These are phyloP conservation scores for Calidris pugnax DNA, from an alignment of 2,113 vertebrate genomes.

Conservation along the genomic window DNA sequence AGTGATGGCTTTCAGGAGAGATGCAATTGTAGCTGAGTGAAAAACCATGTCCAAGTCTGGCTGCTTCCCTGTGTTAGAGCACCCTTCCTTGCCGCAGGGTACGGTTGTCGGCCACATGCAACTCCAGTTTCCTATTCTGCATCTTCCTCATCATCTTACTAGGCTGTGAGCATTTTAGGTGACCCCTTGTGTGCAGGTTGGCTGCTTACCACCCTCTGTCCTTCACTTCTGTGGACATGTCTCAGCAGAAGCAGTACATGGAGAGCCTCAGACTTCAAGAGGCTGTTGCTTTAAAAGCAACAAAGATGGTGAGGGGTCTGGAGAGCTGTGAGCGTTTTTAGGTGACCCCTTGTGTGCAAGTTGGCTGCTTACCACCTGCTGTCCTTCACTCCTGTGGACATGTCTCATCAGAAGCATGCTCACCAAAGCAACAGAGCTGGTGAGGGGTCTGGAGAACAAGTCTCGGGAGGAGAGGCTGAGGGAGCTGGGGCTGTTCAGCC, in stretches of 20 bases:
- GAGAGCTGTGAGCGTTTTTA: not conserved
- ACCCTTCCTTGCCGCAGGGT: not conserved
- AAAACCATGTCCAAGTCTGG: fast-evolving
- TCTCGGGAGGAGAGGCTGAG: no score
- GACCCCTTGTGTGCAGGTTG: not conserved
- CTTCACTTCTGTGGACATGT: not conserved
- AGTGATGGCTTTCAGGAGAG: not conserved
- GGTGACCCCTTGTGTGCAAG: not conserved
- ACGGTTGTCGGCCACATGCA: not conserved
- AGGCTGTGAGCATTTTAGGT: not conserved
- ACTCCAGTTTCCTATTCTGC: not conserved
- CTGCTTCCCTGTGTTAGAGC: not conserved
- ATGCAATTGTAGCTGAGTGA: not conserved
- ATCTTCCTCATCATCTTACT: not conserved
- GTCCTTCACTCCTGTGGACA: not conserved
- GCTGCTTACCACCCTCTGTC: not conserved
- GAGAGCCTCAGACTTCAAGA: not conserved
- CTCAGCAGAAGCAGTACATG: not conserved
- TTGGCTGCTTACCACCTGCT: not conserved
- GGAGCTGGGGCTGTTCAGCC: no score
- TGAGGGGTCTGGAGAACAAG: no score
- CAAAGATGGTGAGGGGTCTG: no score
- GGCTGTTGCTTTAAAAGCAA: no score
- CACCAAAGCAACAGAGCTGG: no score
- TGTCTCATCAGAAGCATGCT: no score